These are phyloP conservation scores for Piliocolobus tephrosceles DNA, from an alignment of 2,113 vertebrate species.

Conservation along the genomic window DNA sequence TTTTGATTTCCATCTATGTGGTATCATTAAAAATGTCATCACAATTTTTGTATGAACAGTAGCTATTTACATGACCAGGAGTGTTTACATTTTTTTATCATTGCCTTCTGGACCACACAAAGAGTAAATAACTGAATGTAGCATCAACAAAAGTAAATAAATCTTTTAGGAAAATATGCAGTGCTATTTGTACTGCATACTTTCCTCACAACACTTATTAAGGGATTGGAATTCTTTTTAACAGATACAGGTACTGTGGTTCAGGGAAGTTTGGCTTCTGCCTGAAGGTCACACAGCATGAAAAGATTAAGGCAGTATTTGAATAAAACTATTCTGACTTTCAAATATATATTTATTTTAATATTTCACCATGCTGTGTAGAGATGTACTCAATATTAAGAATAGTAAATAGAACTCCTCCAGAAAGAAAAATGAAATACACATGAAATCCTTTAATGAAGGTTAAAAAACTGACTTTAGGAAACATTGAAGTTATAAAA, in stretches of 20 bases:
- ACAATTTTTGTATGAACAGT: constrained; percentile 16
- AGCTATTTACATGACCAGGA: constrained; percentile 52
- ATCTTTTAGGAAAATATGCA: not conserved
- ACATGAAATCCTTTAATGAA: not conserved
- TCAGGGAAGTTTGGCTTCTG: not conserved
- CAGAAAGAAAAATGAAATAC: not conserved
- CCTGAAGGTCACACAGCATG: not conserved
- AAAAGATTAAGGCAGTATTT: not conserved
- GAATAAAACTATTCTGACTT: not conserved
- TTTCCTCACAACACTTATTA: not conserved
- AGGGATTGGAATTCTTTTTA: not conserved
- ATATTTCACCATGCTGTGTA: not conserved
- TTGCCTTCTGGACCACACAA: constrained; percentile 71
- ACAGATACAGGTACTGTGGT: not conserved
- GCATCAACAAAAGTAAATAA: constrained; percentile 9
- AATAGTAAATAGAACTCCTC: not conserved
- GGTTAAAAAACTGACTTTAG: not conserved
- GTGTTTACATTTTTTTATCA: constrained; percentile 57
- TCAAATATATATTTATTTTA: not conserved
- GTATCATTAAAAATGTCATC: constrained; percentile 31
- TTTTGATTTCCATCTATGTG: not conserved
- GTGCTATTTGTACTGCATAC: rapidly evolving
- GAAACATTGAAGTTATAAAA: not conserved
- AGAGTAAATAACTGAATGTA: not conserved
- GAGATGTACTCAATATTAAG: not conserved